Evolutionary conservation across 2,797 vertebrate species (phyloP).

Genomic region (Cichlasoma orientale): DNA sequence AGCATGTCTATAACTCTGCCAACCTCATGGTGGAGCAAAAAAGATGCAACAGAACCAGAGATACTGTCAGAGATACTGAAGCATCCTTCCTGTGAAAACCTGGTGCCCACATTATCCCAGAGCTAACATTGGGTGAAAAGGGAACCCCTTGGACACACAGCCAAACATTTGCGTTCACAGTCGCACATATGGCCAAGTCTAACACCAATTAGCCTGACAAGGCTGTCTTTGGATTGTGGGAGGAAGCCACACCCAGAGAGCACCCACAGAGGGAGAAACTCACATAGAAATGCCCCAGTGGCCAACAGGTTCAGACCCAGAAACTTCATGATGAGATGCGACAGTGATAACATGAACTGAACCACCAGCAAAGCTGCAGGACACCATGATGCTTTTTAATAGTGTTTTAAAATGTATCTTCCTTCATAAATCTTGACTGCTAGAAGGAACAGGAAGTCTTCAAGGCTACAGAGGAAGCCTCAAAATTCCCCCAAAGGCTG

Average conservation of each 20-base stretch:
- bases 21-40: background rate
- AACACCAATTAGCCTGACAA: background rate
- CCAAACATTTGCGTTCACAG: background rate
- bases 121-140: background rate
- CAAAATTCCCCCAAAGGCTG: background rate
- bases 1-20: background rate
- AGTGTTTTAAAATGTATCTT: background rate
- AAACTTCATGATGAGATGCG: background rate
- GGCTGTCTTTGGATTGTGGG: too few species aligned
- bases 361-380: background rate
- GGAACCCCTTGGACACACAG: background rate
- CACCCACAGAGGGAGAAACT: too few species aligned
- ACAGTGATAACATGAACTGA: background rate
- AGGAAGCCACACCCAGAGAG: too few species aligned
- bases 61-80: background rate
- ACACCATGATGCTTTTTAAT: background rate
- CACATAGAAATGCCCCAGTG: too few species aligned
- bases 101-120: background rate
- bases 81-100: background rate
- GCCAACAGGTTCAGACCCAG: background rate
- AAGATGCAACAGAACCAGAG: background rate
- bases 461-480: background rate
- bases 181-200: background rate
- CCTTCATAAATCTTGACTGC: background rate
- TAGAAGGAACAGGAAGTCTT: background rate